Conservation (phyloP, 2,888 invertebrate species). For the Eilema depressum region DNA sequence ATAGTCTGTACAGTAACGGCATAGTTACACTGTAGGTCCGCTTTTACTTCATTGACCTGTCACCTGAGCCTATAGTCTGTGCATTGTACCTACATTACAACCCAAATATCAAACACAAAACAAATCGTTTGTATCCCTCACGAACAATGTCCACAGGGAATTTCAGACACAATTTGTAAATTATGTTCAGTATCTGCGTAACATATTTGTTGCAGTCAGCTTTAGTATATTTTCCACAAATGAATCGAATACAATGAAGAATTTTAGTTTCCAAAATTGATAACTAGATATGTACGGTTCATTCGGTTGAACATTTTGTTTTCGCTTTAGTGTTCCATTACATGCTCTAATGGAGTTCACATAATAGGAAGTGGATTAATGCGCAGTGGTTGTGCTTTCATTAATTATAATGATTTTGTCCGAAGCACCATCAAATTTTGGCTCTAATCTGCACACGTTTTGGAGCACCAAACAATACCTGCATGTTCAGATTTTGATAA, state of each 20-base stretch:
- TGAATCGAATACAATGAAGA: slow-evolving; percentile 31
- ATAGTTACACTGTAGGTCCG: not conserved
- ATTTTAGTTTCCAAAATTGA: slow-evolving; percentile 30
- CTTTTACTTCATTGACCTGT: not conserved
- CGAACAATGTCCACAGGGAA: slow-evolving; percentile 18
- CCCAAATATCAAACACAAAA: slow-evolving; percentile 14
- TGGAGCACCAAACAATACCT: slow-evolving; percentile 32
- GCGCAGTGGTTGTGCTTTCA: slow-evolving; percentile 48
- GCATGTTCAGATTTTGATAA: not conserved
- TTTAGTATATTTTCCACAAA: slow-evolving; percentile 29
- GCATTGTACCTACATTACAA: not conserved
- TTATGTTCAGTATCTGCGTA: slow-evolving; percentile 18
- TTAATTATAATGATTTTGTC: slow-evolving; percentile 61
- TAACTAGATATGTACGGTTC: slow-evolving; percentile 43
- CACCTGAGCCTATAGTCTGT: not conserved
- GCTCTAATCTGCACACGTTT: slow-evolving; percentile 52
- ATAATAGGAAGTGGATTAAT: slow-evolving; percentile 54
- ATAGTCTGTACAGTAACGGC: not conserved
- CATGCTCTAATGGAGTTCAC: slow-evolving; percentile 55
- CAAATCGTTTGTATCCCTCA: slow-evolving; percentile 7
- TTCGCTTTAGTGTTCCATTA: slow-evolving; percentile 50
- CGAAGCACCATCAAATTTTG: slow-evolving; percentile 55
- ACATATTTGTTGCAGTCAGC: slow-evolving; percentile 12
- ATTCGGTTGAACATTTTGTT: slow-evolving; percentile 54
- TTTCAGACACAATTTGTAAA: slow-evolving; percentile 24